A percentile compares a stretch with the other conserved stretches of the same genome.
Conservation (phyloP, 2,113 vertebrate genomes). For the Apus apus region DNA sequence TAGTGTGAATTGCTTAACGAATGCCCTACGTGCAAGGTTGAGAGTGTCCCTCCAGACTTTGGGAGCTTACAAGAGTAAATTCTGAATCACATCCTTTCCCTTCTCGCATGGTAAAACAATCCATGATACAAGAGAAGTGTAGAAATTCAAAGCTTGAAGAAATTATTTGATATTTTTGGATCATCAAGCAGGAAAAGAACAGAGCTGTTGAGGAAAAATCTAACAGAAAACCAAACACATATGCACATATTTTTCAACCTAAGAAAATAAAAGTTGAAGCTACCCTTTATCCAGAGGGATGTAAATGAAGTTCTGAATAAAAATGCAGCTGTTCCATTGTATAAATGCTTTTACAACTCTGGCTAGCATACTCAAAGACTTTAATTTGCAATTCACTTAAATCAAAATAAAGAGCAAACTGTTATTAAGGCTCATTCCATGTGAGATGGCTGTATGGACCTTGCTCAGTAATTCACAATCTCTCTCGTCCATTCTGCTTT, state of each 20-base stretch:
- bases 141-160: not conserved
- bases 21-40: not conserved
- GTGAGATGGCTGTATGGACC: not conserved
- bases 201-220: not conserved
- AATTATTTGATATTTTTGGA: not conserved
- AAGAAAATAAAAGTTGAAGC: not conserved
- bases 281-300: not conserved
- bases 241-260: not conserved
- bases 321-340: slow-evolving; percentile 1
- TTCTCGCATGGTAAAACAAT: not conserved
- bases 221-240: not conserved
- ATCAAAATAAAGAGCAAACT: not conserved
- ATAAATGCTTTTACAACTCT: not conserved
- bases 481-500: not conserved
- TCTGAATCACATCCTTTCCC: not conserved
- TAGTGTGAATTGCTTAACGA: not conserved
- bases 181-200: not conserved
- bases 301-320: not conserved
- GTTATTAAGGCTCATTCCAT: not conserved
- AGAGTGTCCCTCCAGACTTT: not conserved
- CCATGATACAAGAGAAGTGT: not conserved
- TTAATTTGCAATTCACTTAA: not conserved
- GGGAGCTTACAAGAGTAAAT: not conserved
- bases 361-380: not conserved
- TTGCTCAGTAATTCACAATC: not conserved